Evolutionary conservation across 2,888 invertebrate genomes (phyloP).

Genomic region (Drosophila kambysellisi): DNA sequence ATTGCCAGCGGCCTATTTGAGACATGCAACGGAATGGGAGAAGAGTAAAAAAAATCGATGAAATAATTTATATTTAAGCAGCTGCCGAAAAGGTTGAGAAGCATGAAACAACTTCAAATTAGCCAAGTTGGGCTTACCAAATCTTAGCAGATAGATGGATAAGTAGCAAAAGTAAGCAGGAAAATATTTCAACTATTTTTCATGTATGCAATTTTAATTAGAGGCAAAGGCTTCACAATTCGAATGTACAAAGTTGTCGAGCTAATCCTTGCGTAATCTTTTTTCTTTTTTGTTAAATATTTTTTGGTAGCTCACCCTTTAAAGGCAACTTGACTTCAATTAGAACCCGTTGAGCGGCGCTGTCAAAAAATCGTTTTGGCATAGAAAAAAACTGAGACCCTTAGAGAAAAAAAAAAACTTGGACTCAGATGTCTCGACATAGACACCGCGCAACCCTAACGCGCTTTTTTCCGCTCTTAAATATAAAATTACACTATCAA

Average conservation of each 20-base stretch:
- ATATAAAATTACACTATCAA: constrained; percentile 82
- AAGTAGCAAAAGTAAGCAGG: neutral
- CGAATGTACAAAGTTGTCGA: neutral
- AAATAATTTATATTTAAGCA: constrained; percentile 69
- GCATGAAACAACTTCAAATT: constrained; percentile 38
- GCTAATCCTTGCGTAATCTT: constrained; percentile 4
- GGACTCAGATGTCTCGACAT: constrained; percentile 34
- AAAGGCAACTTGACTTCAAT: constrained; percentile 68
- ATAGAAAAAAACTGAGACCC: constrained; percentile 48
- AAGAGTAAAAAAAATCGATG: constrained; percentile 66
- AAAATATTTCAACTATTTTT: constrained; percentile 1
- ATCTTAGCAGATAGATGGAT: neutral
- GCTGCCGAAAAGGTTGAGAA: constrained; percentile 36
- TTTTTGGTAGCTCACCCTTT: neutral
- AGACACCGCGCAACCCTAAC: constrained; percentile 65
- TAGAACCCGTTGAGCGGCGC: constrained; percentile 59
- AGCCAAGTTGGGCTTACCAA: constrained; percentile 32
- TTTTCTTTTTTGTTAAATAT: neutral
- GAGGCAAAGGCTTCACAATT: neutral
- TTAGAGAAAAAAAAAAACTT: constrained; percentile 9
- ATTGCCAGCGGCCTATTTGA: constrained; percentile 69
- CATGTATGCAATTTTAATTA: constrained; percentile 14
- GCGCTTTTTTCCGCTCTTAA: constrained; percentile 58
- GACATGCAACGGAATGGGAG: constrained; percentile 45
- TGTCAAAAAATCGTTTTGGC: constrained; percentile 34